phyloP scores from a whole-genome alignment of 2,113 vertebrate species.

The Syngnathus scovelli region DNA sequence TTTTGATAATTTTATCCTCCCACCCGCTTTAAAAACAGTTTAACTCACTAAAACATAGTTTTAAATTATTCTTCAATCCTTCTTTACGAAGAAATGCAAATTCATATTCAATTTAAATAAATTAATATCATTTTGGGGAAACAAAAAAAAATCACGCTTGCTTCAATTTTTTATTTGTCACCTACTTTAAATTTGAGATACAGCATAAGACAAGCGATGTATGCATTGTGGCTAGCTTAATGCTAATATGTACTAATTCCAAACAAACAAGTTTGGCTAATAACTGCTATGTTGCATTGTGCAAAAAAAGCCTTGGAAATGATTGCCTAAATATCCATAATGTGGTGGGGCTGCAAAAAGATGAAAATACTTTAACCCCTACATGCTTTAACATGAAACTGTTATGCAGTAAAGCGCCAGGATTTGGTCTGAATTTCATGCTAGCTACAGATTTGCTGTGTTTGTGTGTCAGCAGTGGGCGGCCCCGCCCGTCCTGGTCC shows the following conservation, averaged over 20 bases:
- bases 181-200: background rate
- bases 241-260: background rate
- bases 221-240: background rate
- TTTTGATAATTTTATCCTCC: background rate
- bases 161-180: background rate
- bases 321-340: no score
- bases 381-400: background rate
- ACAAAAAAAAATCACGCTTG: background rate
- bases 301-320: no score
- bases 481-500: conserved; percentile 76
- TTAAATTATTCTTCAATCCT: background rate
- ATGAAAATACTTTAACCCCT: no score
- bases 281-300: no score
- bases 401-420: background rate
- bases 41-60: no score
- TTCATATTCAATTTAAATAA: background rate
- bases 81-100: background rate
- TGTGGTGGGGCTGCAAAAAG: background rate
- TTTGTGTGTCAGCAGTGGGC: conserved; percentile 62
- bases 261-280: no score
- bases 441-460: background rate
- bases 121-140: background rate
- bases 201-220: background rate
- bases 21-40: no score
- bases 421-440: background rate